Percentiles rank a stretch among this genome's conserved stretches.
Evolutionary conservation across 2,888 invertebrate species (phyloP).

Genomic region (Prenolepis imparis): DNA sequence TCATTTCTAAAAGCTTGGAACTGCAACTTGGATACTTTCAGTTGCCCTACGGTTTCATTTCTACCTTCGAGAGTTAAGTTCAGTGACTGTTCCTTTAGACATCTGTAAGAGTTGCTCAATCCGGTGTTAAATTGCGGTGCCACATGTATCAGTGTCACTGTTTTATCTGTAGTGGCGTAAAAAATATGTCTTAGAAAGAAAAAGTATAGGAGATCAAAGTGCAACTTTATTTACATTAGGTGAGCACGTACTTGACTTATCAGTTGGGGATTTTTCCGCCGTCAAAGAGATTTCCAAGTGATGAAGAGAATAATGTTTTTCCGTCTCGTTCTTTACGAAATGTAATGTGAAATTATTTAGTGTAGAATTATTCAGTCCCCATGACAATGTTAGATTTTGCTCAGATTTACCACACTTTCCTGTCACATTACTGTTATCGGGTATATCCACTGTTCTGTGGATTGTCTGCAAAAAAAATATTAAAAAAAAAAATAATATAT

Average conservation of each 20-base stretch:
- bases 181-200: slow-evolving; percentile 5
- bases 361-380: slow-evolving; percentile 78
- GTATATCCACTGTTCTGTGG: slow-evolving; percentile 84
- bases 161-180: slow-evolving; percentile 77
- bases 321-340: slow-evolving; percentile 85
- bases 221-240: slow-evolving; percentile 8
- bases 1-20: slow-evolving; percentile 91
- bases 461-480: slow-evolving; percentile 77
- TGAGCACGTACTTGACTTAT: slow-evolving; percentile 71
- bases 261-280: slow-evolving; percentile 83
- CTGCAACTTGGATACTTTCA: slow-evolving; percentile 90
- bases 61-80: slow-evolving; percentile 86
- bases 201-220: slow-evolving; percentile 10
- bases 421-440: slow-evolving; percentile 84
- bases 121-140: slow-evolving; percentile 88
- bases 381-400: slow-evolving; percentile 84
- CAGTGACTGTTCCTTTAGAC: slow-evolving; percentile 88
- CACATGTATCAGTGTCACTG: slow-evolving; percentile 87
- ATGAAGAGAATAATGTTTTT: slow-evolving; percentile 78
- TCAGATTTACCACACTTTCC: slow-evolving; percentile 84
- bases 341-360: slow-evolving; percentile 82
- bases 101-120: slow-evolving; percentile 91
- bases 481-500: slow-evolving; percentile 37
- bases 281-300: slow-evolving; percentile 79
- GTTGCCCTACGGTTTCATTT: slow-evolving; percentile 84